A percentile compares a stretch with the other conserved stretches of the same genome.
phyloP scores from a whole-genome alignment of 2,888 invertebrate genomes.

The Tethea ocularis region DNA sequence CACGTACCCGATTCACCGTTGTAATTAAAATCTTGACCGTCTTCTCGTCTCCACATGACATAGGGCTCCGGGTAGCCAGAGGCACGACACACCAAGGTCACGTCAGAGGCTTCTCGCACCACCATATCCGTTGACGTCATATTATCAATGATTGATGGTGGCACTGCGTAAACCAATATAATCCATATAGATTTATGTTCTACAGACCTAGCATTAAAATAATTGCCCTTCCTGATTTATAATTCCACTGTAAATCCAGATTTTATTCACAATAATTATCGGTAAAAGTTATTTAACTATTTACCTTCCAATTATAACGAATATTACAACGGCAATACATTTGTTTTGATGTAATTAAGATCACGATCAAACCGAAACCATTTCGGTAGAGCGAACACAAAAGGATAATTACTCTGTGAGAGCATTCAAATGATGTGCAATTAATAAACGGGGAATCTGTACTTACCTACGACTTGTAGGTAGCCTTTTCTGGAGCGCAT shows the following conservation, averaged over 20 bases:
- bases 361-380: background rate
- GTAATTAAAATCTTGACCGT: constrained; percentile 94
- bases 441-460: background rate
- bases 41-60: constrained; percentile 96
- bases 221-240: constrained; percentile 5
- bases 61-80: constrained; percentile 95
- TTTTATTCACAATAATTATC: background rate
- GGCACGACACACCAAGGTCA: constrained; percentile 94
- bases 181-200: background rate
- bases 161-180: constrained; percentile 85
- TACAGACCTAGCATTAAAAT: background rate
- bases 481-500: constrained; percentile 95
- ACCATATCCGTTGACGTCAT: constrained; percentile 97
- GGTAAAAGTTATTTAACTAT: background rate
- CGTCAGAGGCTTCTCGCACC: constrained; percentile 94
- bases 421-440: background rate
- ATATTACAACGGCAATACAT: background rate
- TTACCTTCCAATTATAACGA: background rate
- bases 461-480: constrained; percentile 95
- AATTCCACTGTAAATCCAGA: background rate
- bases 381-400: background rate
- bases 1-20: constrained; percentile 91
- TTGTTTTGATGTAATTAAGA: background rate
- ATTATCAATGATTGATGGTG: constrained; percentile 94
- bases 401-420: constrained; percentile 2